phyloP scores from a whole-genome alignment of 2,888 invertebrate species.

The Stomorhina lunata region DNA sequence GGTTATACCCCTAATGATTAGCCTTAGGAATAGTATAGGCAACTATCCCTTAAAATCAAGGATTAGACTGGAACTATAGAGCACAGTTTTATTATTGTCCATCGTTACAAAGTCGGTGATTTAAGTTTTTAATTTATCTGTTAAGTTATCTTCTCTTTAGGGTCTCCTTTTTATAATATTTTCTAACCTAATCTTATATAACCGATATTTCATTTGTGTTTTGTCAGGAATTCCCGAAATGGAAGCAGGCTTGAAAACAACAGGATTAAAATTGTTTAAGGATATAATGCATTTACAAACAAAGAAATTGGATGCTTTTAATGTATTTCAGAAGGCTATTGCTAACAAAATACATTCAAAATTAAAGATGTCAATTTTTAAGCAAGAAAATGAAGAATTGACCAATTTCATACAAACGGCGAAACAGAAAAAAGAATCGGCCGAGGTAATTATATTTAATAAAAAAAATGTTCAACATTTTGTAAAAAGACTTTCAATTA shows the following conservation, averaged over 20 bases:
- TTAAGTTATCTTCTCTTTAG: too few relatives aligned
- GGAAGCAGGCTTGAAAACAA: slow-evolving; percentile 69
- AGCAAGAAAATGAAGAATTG: slow-evolving; percentile 69
- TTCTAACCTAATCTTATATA: too few relatives aligned
- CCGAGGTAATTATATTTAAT: slow-evolving; percentile 66
- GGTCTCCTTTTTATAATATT: too few relatives aligned
- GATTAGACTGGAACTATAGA: too few relatives aligned
- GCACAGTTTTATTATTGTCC: too few relatives aligned
- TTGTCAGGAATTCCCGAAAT: slow-evolving; percentile 68
- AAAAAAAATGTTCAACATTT: background rate
- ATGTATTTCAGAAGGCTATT: slow-evolving; percentile 72
- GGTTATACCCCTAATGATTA: too few relatives aligned
- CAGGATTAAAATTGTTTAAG: slow-evolving; percentile 68
- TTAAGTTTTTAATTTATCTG: too few relatives aligned
- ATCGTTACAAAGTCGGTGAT: too few relatives aligned
- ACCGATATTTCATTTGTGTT: background rate
- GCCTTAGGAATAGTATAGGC: too few relatives aligned
- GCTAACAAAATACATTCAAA: slow-evolving; percentile 71
- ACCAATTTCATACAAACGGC: slow-evolving; percentile 67
- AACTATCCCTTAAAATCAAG: too few relatives aligned
- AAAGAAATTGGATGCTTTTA: slow-evolving; percentile 71
- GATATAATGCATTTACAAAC: slow-evolving; percentile 73
- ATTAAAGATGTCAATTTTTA: slow-evolving; percentile 70
- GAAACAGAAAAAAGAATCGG: slow-evolving; percentile 73
- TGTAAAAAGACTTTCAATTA: background rate